These are phyloP conservation scores for Zapornia atra DNA, from an alignment of 2,113 vertebrate species.

Conservation along the genomic window DNA sequence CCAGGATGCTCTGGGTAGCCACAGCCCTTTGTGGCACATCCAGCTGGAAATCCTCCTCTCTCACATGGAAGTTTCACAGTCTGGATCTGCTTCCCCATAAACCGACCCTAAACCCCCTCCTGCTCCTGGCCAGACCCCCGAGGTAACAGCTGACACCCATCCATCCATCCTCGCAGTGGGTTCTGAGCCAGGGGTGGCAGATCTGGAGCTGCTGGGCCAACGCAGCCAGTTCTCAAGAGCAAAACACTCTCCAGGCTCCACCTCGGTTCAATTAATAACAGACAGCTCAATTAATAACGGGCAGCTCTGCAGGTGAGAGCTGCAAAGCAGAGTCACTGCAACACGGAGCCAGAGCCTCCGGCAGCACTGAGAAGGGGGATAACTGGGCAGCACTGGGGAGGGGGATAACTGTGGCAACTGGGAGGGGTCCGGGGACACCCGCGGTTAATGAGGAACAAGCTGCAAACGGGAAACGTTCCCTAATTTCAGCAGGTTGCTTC, in stretches of 20 bases:
- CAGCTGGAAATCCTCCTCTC: background rate
- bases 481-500: background rate
- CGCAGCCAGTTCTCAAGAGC: background rate
- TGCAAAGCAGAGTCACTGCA: accelerated
- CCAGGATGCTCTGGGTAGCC: background rate
- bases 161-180: background rate
- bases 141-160: background rate
- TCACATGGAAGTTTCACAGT: background rate
- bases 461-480: background rate
- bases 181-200: background rate
- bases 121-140: background rate
- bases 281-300: too few species aligned
- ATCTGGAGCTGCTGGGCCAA: background rate
- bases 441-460: background rate
- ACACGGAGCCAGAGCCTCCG: accelerated
- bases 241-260: background rate
- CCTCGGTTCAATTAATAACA: too few species aligned
- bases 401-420: too few species aligned
- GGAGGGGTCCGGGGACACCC: background rate
- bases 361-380: accelerated
- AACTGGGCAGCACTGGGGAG: accelerated
- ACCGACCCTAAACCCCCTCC: background rate
- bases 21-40: background rate
- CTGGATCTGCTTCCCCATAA: background rate
- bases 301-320: background rate